Evolutionary conservation across 2,113 vertebrate species (phyloP).

Genomic region (Entomyzon cyanotis): DNA sequence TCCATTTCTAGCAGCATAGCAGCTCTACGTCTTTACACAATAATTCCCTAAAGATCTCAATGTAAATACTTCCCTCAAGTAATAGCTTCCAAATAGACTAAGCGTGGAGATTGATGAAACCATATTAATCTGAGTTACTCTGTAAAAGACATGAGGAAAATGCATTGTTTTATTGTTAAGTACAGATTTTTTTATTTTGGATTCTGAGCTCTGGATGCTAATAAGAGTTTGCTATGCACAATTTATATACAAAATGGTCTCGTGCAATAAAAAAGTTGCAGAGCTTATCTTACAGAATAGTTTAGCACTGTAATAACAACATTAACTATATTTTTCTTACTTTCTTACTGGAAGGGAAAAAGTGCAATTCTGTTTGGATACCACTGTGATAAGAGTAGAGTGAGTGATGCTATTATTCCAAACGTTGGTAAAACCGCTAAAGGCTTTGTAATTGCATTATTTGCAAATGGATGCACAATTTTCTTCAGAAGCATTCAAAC

Average conservation of each 20-base stretch:
- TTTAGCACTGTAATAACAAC: not conserved
- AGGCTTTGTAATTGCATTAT: not conserved
- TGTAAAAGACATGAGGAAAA: not conserved
- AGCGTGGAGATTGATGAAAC: not conserved
- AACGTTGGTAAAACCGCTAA: not conserved
- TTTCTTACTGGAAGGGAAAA: not conserved
- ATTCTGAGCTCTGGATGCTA: constrained; percentile 4
- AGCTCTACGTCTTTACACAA: constrained; percentile 21
- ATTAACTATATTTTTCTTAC: constrained; percentile 2
- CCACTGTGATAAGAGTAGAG: constrained; percentile 23
- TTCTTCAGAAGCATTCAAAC: not conserved
- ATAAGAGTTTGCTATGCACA: not conserved
- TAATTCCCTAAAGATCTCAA: not conserved
- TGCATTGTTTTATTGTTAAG: not conserved
- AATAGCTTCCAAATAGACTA: constrained; percentile 30
- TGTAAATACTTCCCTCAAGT: not conserved
- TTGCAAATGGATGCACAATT: constrained; percentile 16
- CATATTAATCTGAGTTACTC: not conserved
- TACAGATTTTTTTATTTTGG: not conserved
- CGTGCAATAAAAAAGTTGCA: not conserved
- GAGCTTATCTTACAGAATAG: not conserved
- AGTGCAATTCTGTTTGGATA: constrained; percentile 11
- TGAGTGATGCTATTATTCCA: not conserved
- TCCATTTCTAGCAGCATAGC: constrained; percentile 43
- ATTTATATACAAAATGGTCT: not conserved